phyloP scores from a whole-genome alignment of 2,113 vertebrate genomes.

The Danio rerio region GRCz12tu NC_133189.1:13097001-13097500 shows the following conservation, averaged over 20 bases:
- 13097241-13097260: slow-evolving; percentile 99
- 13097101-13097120: too few species aligned
- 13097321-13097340: slow-evolving; percentile 76
- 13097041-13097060: neutral
- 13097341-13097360: slow-evolving; percentile 43
- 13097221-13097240: slow-evolving; percentile 94
- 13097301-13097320: slow-evolving; percentile 84
- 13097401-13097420: slow-evolving; percentile 38
- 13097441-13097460: neutral
- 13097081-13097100: too few species aligned
- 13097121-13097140: slow-evolving; percentile 19
- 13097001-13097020: too few species aligned
- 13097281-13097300: slow-evolving; percentile 85
- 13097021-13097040: too few species aligned
- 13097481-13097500: neutral
- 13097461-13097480: neutral
- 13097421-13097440: slow-evolving; percentile 10
- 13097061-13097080: neutral
- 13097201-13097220: slow-evolving; percentile 91
- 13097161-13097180: slow-evolving; percentile 75
- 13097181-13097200: slow-evolving; percentile 88
- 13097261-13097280: slow-evolving; percentile 80
- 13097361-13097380: slow-evolving; percentile 56
- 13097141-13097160: slow-evolving; percentile 66
- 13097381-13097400: slow-evolving; percentile 50